Evolutionary conservation across 2,888 invertebrate species (phyloP).

Genomic region (Pristionchus mayeri): DNA sequence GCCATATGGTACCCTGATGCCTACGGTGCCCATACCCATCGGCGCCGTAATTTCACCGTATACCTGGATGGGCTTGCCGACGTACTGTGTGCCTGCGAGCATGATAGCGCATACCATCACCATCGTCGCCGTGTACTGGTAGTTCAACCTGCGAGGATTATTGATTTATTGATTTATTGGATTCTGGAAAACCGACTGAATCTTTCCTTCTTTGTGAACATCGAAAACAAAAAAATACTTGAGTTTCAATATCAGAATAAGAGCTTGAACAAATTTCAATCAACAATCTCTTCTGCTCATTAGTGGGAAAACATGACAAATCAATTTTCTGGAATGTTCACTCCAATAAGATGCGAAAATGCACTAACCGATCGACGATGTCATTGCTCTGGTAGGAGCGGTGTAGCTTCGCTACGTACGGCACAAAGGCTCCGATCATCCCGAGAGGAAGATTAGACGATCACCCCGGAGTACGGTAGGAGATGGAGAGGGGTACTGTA

Average conservation of each 20-base stretch:
- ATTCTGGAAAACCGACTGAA: too few relatives aligned
- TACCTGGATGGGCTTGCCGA: slow-evolving; percentile 74
- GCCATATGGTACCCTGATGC: too few relatives aligned
- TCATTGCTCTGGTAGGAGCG: slow-evolving; percentile 72
- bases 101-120: slow-evolving; percentile 71
- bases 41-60: too few relatives aligned
- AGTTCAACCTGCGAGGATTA: slow-evolving; percentile 62
- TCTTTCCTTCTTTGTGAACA: too few relatives aligned
- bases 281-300: too few relatives aligned
- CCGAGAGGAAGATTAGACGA: slow-evolving; percentile 12
- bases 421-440: slow-evolving; percentile 71
- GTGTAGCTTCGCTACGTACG: slow-evolving; percentile 64
- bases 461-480: neutral
- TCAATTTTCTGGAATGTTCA: too few relatives aligned
- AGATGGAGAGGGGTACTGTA: neutral
- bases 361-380: slow-evolving; percentile 65
- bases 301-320: too few relatives aligned
- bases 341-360: too few relatives aligned
- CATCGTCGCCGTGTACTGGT: slow-evolving; percentile 71
- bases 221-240: too few relatives aligned
- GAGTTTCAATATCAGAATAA: too few relatives aligned
- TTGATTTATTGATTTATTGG: too few relatives aligned
- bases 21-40: neutral
- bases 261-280: too few relatives aligned
- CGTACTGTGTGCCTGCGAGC: slow-evolving; percentile 75